Base-by-base conservation (phyloP, 2,113 vertebrate genomes). In the Rhinolophus sinicus region DNA sequence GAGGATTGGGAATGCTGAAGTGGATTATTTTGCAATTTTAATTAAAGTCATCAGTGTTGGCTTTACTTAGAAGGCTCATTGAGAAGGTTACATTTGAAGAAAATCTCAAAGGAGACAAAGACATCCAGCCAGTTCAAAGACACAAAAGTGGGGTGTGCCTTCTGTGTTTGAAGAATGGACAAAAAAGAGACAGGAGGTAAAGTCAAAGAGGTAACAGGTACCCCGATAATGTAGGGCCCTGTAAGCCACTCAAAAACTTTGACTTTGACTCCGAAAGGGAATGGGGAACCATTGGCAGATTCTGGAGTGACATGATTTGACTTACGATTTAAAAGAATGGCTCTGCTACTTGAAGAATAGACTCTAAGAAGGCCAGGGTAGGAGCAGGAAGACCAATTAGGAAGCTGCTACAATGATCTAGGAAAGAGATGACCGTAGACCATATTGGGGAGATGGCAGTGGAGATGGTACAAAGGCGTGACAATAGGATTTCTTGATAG, bases 401-500 rank as follows among this genome's bases (percentile, higher is more conserved):
- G 24, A n/a, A 50, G 11, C 50, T 38, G 40, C 30, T 8, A 6
- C 2, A 11, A 1, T 40, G 30, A 16, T 0, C 3, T 11, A 5
- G 12, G 38, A 16, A 6, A 30, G 33, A 69, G 38, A 58, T 1
- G 60, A 3, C 1, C 30, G 62, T 50, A 50, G 47, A 50, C 47
- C 47, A 10, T 50, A 50, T 50, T 50, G 47, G 47, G 47, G 47
- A 50, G 47, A 50, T 8, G 9, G 26, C 35, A 15, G 11, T 1
- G 28, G 14, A 44, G 76, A 47, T 0, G 8, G 3, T 7, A 10
- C 33, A 75, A 33, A n/a, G 40, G 40, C 22, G 26, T 5, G 35
- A 18, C 47, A 26, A 7, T 0, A 12, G 35, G 13, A 5, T 47
- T 26, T n/a, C 18, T 28, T 33, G 8, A 47, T 8, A 58, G 12